Conservation (phyloP, 2,888 invertebrate species). For the Drosophila picticornis region DNA sequence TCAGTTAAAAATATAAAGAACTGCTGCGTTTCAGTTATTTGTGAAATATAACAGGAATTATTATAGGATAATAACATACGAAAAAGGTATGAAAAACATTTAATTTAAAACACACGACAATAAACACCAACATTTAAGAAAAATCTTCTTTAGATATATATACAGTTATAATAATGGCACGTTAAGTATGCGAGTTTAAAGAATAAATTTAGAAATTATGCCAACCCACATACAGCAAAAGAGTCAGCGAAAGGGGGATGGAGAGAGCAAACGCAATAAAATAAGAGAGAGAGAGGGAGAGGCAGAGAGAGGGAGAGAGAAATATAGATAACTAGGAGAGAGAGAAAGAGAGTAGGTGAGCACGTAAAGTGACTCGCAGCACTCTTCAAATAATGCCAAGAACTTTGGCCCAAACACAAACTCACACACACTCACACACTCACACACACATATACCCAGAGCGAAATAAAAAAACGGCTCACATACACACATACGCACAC, state of each 20-base stretch:
- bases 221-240: conserved; percentile 54
- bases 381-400: conserved; percentile 76
- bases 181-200: conserved; percentile 40
- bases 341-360: conserved; percentile 60
- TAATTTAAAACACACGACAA: conserved; percentile 58
- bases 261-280: conserved; percentile 12
- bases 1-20: background rate
- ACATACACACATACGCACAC: conserved; percentile 30
- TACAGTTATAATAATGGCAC: conserved; percentile 36
- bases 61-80: conserved; percentile 6
- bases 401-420: conserved; percentile 54
- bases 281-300: conserved; percentile 9
- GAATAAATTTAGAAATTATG: conserved; percentile 72
- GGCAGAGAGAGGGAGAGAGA: conserved; percentile 1
- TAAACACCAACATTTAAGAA: conserved; percentile 50
- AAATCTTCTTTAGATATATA: conserved; percentile 11
- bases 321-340: background rate
- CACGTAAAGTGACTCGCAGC: conserved; percentile 54
- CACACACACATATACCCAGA: conserved; percentile 33
- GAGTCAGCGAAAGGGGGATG: conserved; percentile 8
- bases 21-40: conserved; percentile 7
- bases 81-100: conserved; percentile 30
- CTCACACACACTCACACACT: conserved; percentile 29
- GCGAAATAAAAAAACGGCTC: conserved; percentile 32
- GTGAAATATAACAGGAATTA: conserved; percentile 5